These are phyloP conservation scores for Yoshiicerus persimilis DNA, from an alignment of 1,140 invertebrate genomes.

Conservation along the genomic window DNA sequence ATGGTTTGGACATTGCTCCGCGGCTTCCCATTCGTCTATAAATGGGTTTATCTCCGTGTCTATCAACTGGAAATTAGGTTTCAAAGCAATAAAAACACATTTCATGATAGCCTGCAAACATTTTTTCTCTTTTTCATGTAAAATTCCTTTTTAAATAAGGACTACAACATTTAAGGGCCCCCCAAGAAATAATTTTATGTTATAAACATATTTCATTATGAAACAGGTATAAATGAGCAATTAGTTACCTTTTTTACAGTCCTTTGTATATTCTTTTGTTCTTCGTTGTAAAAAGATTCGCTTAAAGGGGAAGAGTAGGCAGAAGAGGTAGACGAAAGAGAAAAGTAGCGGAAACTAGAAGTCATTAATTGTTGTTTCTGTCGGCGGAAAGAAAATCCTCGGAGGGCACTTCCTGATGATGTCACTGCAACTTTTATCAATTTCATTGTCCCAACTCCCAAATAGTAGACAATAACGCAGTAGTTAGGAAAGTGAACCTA, in stretches of 20 bases:
- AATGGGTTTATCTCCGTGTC: conserved; percentile 64
- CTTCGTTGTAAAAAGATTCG: conserved; percentile 44
- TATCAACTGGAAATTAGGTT: conserved; percentile 53
- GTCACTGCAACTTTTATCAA: background rate
- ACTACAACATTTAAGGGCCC: too few species aligned
- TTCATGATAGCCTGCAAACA: too few species aligned
- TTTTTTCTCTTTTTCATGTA: too few species aligned
- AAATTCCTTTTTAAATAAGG: too few species aligned
- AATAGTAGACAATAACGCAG: background rate
- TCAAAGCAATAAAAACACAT: too few species aligned
- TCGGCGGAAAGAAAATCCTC: background rate
- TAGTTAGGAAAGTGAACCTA: background rate
- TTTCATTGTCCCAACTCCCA: background rate
- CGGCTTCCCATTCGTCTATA: conserved; percentile 63
- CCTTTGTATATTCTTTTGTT: conserved; percentile 40
- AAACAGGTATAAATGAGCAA: background rate
- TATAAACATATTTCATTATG: background rate
- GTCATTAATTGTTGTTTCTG: background rate
- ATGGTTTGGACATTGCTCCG: conserved; percentile 59
- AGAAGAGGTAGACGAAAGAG: background rate
- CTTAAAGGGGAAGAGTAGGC: conserved; percentile 13
- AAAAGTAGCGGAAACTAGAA: background rate
- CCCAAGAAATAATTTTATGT: background rate
- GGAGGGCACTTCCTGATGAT: background rate
- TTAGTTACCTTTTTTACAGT: conserved; percentile 41